Evolutionary conservation across 2,797 vertebrate species (phyloP), one percentile per base, ranked within the genome.

Genomic region (Lutjanus campechanus): DNA sequence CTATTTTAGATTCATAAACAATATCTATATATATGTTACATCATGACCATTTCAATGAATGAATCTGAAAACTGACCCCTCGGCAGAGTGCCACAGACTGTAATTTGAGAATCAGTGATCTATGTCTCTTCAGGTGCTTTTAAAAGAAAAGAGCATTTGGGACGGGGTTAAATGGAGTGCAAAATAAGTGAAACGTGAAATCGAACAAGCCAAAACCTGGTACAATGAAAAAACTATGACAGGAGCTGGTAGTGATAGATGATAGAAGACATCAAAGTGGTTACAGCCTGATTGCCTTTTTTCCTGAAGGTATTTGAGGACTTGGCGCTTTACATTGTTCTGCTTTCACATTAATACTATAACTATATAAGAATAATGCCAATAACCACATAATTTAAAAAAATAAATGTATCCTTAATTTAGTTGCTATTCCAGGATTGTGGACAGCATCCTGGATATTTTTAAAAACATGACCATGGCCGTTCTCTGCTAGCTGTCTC

Each of bases 401-500:
- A 79, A 11, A 70, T 36, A 36, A 25, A 73, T 20, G 36, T 7
- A 43, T 63, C 7, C 19, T 51, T 36, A 19, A 1, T 2, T 61
- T 65, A 43, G n/a, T 0, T 29, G 0, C 15, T 46, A 43, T 0
- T 65, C 40, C 8, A 56, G 17, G 6, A 22, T 16, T 67, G 58
- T 11, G n/a, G 22, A 12, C 1, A n/a, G 40, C 29, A 9, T 78
- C 19, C 36, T 72, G 41, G 66, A 43, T 65, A n/a, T 61, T 43
- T n/a, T 22, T 47, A 47, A 47, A 74, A 58, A 76, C 20, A 53
- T 9, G 58, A 43, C 11, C 67, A 46, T 2, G 44, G 15, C 19
- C 53, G n/a, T 67, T 65, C 73, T 70, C 58, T 60, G 43, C 69
- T 64, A 0, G 10, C 63, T 12, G 60, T 75, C 77, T 78, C 62